Base-by-base conservation (phyloP, 1,140 invertebrate genomes). In the Temnothorax longispinosus region DNA sequence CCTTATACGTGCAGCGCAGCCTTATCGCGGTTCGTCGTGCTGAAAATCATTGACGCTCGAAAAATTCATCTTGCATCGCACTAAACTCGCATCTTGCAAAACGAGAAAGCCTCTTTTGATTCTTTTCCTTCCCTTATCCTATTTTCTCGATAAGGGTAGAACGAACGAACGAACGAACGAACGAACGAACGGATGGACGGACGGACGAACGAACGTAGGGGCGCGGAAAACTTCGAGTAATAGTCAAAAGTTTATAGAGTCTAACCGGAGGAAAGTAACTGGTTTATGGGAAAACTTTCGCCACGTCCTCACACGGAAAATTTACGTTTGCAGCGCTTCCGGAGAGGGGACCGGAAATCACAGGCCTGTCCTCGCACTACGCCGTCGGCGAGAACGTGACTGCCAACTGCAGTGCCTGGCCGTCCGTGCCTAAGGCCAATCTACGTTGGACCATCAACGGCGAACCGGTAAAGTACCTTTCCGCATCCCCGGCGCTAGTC, bases 371-470 rank as follows among this genome's bases (percentile, higher is more conserved):
- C 27, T 75, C 85, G 18, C 88, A 92, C 56, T 94, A 94, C 71
- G 89, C 93, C n/a, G 76, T 94, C 32, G 94, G 94, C 18, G 94
- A 95, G 35, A 94, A 93, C 84, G 89, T 95, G 15, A 93, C 92
- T 44, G 94, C 94, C 47, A 95, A 94, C 86, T 95, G 94, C 87
- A 93, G 92, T 4, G 87, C 94, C 8, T 92, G 89, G 90, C 93
- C 93, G 5, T 94, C 93, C 13, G 86, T 95, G 65, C 95, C 95
- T 10, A 93, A 92, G 44, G 94, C 95, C 18, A 92, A 88, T 65
- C 88, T 96, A 27, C 89, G 92, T 10, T 96, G 95, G 95, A 93
- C 90, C 71, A 93, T 96, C 82, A 96, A 96, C 90, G 94, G 91
- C 58, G 91, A 93, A 88, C 74, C 91, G 93, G 95, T 95, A 92